phyloP scores from a whole-genome alignment of 2,888 invertebrate genomes.

The Tyria jacobaeae region DNA sequence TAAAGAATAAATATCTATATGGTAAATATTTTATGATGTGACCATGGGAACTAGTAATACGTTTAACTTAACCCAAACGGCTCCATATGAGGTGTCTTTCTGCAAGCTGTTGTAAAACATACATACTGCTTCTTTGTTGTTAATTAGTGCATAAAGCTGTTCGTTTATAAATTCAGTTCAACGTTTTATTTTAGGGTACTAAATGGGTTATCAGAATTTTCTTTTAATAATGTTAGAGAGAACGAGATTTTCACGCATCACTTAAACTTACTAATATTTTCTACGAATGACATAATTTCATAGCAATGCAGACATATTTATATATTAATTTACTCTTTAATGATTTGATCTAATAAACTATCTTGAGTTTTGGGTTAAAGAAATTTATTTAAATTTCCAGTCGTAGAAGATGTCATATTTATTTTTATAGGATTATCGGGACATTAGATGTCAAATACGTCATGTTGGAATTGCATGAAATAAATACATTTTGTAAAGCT shows the following conservation, averaged over 20 bases:
- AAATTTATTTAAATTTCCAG: not conserved
- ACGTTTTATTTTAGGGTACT: too few relatives aligned
- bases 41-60: not conserved
- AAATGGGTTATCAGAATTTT: not conserved
- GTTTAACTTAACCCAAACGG: not conserved
- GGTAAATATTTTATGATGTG: not conserved
- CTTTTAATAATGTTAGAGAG: not conserved
- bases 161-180: not conserved
- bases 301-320: not conserved
- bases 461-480: not conserved
- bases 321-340: conserved; percentile 1
- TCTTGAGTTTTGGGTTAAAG: not conserved
- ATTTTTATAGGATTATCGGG: conserved; percentile 1
- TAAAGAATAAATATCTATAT: not conserved
- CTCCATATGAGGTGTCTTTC: not conserved
- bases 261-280: conserved; percentile 3
- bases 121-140: too few relatives aligned
- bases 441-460: not conserved
- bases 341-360: not conserved
- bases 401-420: not conserved
- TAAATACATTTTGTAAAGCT: not conserved
- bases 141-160: not conserved
- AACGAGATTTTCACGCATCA: conserved; percentile 1
- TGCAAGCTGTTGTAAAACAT: not conserved
- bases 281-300: conserved; percentile 2